Base-by-base conservation (phyloP, 1,140 invertebrate species). In the Calephelis nemesis region DNA sequence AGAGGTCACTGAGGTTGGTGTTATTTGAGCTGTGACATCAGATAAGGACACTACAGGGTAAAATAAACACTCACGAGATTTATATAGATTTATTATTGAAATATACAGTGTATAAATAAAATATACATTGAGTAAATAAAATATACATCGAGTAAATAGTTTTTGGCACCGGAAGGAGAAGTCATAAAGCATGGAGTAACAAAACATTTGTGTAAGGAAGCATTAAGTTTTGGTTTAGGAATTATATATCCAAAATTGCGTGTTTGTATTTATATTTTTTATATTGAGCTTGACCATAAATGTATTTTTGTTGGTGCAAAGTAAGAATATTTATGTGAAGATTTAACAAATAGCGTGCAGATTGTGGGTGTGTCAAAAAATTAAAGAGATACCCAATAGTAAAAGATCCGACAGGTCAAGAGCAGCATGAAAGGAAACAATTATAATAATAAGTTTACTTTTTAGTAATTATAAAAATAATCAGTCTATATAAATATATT, bases 1-100 rank as follows among this genome's bases (percentile, higher is more conserved):
- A 52, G 87, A 84, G 68, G 86, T 92, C 69, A 93, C 85, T 12
- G 94, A 93, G 11, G 94, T 93, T 9, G 94, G 93, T 30, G 92
- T 93, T 75, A 94, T 88, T 76, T 93, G 85, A 62, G 93, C 91
- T 74, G 92, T 91, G 65, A 93, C 84, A 75, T 88, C 83, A 79
- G 85, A 85, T 64, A 90, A 74, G 71, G 92, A 91, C 40, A 92
- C 86, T 85, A 81, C 71, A 79, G 73, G 76, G 68, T 65, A 85
- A 74, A 81, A 79, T 42, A 83, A 87, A 87, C 74, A 73, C 81
- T 82, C 77, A 68, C 76, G 69, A 77, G 19, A 85, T 76, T 82
- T 82, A 81, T 84, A 83, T 80, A 85, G 67, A 70, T 84, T 87
- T 84, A 84, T 84, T 79, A 79, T 78, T 73, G 70, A 73, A 79